Conservation (phyloP, 2,113 vertebrate species). For the Ceuthmochares aereus region DNA sequence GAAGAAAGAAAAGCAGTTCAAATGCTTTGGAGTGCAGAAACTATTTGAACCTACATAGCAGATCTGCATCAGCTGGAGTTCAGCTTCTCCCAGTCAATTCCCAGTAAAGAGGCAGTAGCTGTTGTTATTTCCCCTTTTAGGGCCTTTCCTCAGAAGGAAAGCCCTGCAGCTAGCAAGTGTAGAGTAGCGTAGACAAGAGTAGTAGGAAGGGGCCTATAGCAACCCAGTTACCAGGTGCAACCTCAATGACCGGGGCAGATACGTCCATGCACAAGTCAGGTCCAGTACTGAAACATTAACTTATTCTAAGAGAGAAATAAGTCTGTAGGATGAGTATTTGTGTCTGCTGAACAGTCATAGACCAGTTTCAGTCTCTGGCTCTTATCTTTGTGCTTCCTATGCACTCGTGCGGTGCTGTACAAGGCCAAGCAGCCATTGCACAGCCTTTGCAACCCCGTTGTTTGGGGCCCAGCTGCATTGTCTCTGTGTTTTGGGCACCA, state of each 20-base stretch:
- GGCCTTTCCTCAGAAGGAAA: not conserved
- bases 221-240: not conserved
- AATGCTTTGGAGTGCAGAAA: not conserved
- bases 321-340: not conserved
- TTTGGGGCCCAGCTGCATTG: not conserved
- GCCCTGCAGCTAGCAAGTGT: not conserved
- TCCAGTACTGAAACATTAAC: not conserved
- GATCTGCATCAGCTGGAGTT: not conserved
- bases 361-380: not conserved
- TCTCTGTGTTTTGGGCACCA: fast-evolving
- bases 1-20: not conserved
- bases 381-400: not conserved
- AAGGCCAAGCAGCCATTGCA: not conserved
- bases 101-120: not conserved
- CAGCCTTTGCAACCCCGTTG: not conserved
- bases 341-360: fast-evolving
- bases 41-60: not conserved
- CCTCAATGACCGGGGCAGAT: not conserved
- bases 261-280: not conserved
- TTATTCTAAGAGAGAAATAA: not conserved
- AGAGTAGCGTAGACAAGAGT: too few relatives aligned
- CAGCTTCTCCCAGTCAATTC: not conserved
- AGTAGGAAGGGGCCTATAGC: not conserved
- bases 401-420: not conserved
- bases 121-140: not conserved